Base-by-base conservation (phyloP, 2,797 vertebrate genomes). In the Ceyx erithaca region DNA sequence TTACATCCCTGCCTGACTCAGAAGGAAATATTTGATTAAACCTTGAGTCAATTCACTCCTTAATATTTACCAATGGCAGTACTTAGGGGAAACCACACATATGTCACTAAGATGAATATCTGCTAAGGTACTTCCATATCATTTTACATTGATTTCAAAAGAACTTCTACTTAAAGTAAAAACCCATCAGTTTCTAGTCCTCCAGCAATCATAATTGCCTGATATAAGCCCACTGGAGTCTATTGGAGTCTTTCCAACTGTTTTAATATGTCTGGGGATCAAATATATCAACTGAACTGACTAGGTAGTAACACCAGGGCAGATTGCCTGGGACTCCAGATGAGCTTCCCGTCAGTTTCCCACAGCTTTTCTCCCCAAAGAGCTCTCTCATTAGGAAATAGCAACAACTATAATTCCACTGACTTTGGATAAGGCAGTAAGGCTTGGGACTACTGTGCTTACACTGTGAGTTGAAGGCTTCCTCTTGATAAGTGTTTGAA, bases 161-260 rank as follows among this genome's bases (percentile, higher is more conserved):
- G 26, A 79, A 76, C 62, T 87, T 83, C 55, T 41, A 45, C 54
- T 63, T 87, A 46, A 93, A 81, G 35, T 68, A 83, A 91, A 92
- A 93, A 13, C 6, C 16, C 46, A 63, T 84, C 78, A 58, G 73
- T 94, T 90, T 94, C 67, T 71, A 87, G 28, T 57, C 57, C 57
- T 81, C 30, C 54, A 82, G 61, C 37, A 84, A 62, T 77, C 37
- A n/a, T 43, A 79, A 79, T 31, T 85, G 30, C 45, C 73, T 96
- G 77, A 81, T 67, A 37, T 70, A 86, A 94, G 45, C 57, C 61
- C 33, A 12, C 4, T 82, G 84, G 61, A 87, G 89, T 64, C 68
- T 90, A 73, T 37, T 91, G 89, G 91, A 92, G 18, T 46, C 19
- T 77, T 84, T 96, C 93, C 89, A 96, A 58, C 19, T 26, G 18